A percentile compares a stretch with the other conserved stretches of the same genome.
Evolutionary conservation across 37 sponge, comb jelly and placozoan species (phyloP).

Genomic region (Haliclona indistincta): DNA sequence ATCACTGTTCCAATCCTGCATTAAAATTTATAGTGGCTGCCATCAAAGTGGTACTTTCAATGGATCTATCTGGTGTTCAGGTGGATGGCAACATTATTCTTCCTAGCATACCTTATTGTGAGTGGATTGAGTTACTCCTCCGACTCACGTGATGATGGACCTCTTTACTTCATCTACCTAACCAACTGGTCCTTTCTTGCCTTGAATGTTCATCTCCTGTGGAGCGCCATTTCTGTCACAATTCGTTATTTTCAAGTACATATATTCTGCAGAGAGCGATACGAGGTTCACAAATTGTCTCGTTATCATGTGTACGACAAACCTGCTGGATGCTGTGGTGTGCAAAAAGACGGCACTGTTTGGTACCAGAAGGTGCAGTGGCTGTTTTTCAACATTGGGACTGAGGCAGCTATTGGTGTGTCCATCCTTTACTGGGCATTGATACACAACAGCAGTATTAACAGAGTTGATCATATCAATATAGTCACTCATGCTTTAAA

Average conservation of each 20-base stretch:
- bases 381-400: conserved; percentile 43
- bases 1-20: no score
- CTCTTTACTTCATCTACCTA: conserved; percentile 60
- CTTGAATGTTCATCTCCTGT: conserved; percentile 40
- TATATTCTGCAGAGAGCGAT: background rate
- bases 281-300: no score
- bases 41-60: no score
- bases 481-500: conserved; percentile 35
- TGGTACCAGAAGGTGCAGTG: conserved; percentile 82
- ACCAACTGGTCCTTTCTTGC: conserved; percentile 65
- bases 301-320: no score
- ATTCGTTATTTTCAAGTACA: conserved; percentile 21
- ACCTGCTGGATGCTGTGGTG: conserved; percentile 42
- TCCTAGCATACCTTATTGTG: no score
- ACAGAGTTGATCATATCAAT: conserved; percentile 2
- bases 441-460: conserved; percentile 15
- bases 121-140: no score
- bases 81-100: no score
- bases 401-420: conserved; percentile 20
- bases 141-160: no score
- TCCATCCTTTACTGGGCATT: conserved; percentile 63
- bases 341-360: background rate
- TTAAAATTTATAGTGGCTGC: no score
- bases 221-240: conserved; percentile 36
- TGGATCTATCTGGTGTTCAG: no score